Evolutionary conservation across 64 coral and sea anemone genomes (phyloP).

Genomic region (Porites lutea): DNA sequence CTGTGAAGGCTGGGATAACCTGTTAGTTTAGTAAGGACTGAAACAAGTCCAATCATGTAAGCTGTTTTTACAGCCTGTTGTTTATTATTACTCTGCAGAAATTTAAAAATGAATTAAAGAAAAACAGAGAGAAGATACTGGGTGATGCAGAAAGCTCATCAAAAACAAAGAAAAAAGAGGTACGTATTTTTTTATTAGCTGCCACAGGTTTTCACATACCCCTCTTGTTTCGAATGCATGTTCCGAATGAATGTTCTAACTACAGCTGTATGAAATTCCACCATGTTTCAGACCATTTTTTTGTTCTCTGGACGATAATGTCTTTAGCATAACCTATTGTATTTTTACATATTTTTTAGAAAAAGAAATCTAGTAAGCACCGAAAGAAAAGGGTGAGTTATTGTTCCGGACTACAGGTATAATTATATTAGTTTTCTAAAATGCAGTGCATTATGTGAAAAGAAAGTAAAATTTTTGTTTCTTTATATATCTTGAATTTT

Average conservation of each 20-base stretch:
- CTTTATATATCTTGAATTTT: too few relatives aligned
- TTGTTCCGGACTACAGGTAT: background rate
- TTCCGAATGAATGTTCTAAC: too few relatives aligned
- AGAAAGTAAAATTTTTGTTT: too few relatives aligned
- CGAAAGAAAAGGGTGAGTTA: constrained; percentile 67
- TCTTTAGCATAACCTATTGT: background rate
- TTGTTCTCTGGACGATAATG: too few relatives aligned
- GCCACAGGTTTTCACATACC: too few relatives aligned
- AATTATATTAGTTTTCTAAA: too few relatives aligned
- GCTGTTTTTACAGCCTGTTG: background rate
- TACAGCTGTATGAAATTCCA: too few relatives aligned
- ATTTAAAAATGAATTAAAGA: constrained; percentile 65
- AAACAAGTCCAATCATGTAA: background rate
- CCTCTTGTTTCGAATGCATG: too few relatives aligned
- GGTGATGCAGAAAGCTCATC: constrained; percentile 5
- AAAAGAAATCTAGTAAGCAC: constrained; percentile 56
- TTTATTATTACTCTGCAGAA: constrained; percentile 27
- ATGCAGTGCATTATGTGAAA: too few relatives aligned
- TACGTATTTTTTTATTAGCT: background rate
- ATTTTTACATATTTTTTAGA: constrained; percentile 18
- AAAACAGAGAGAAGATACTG: constrained; percentile 52
- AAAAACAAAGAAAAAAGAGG: constrained; percentile 54
- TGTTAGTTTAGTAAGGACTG: background rate
- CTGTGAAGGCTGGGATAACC: background rate
- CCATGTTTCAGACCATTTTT: too few relatives aligned